Conservation (phyloP, 1,140 invertebrate species). For the Anoplolepis gracilipes region DNA sequence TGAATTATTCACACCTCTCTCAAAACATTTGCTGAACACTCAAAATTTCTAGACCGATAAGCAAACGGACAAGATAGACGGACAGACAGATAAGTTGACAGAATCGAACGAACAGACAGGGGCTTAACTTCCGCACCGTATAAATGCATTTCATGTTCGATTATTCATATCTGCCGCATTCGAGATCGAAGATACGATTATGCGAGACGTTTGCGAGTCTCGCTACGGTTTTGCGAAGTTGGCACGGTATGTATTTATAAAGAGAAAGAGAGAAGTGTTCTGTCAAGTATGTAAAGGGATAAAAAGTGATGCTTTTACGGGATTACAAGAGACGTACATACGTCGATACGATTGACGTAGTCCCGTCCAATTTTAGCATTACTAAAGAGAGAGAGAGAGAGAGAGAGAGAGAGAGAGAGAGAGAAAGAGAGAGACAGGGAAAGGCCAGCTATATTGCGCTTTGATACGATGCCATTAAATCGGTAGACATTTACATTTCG, state of each 20-base stretch:
- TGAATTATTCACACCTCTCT: conserved; percentile 6
- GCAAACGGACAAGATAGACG: conserved; percentile 1
- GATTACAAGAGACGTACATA: conserved; percentile 50
- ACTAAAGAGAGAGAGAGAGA: neutral
- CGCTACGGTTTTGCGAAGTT: neutral
- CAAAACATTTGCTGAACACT: conserved; percentile 51
- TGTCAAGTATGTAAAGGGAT: conserved; percentile 16
- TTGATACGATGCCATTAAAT: conserved; percentile 40
- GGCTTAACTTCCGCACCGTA: neutral
- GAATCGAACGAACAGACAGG: neutral
- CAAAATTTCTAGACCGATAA: conserved; percentile 14
- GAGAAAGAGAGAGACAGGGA: too few species aligned
- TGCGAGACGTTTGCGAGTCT: neutral
- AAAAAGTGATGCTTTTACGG: conserved; percentile 42
- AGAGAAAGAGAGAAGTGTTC: neutral
- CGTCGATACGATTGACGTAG: conserved; percentile 59
- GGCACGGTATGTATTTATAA: conserved; percentile 42
- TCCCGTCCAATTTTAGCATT: conserved; percentile 59
- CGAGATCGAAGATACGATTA: conserved; percentile 19
- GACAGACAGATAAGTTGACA: conserved; percentile 3
- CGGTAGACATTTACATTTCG: conserved; percentile 31
- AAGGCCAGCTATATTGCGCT: neutral
- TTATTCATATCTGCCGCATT: conserved; percentile 29
- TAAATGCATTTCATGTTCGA: conserved; percentile 14
- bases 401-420: neutral